phyloP scores from a whole-genome alignment of 2,113 vertebrate genomes.

The Anser cygnoides region DNA sequence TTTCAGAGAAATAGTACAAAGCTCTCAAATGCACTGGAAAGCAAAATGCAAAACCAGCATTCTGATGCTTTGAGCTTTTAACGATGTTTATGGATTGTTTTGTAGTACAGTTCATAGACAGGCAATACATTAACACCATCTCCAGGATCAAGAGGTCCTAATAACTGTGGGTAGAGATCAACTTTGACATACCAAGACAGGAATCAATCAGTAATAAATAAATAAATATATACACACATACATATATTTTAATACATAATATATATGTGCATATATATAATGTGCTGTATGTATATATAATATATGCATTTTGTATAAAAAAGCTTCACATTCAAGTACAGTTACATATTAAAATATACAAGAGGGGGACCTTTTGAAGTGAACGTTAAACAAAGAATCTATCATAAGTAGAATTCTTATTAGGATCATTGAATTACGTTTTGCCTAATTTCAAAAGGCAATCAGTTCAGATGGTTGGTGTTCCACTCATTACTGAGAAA shows the following conservation, averaged over 20 bases:
- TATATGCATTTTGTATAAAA: conserved; percentile 40
- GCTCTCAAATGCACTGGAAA: neutral
- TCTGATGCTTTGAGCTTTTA: neutral
- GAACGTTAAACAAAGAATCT: neutral
- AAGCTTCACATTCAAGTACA: conserved; percentile 50
- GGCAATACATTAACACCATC: neutral
- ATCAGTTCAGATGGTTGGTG: neutral
- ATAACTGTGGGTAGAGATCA: neutral
- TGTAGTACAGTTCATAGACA: neutral
- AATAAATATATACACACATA: conserved; percentile 26
- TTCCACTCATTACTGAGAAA: neutral
- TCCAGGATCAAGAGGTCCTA: neutral
- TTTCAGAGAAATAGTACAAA: neutral
- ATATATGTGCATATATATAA: conserved; percentile 45
- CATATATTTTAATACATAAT: conserved; percentile 17
- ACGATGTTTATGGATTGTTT: rapidly evolving
- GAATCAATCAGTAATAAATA: neutral
- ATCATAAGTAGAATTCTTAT: neutral
- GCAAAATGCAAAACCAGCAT: neutral
- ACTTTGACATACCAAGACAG: neutral
- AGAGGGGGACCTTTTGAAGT: conserved; percentile 9
- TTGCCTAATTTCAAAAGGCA: neutral
- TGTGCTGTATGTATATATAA: conserved; percentile 37
- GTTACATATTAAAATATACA: conserved; percentile 12
- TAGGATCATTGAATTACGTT: neutral